Percentiles rank a stretch among this genome's conserved stretches.
Conservation (phyloP, 2,797 vertebrate genomes). For the Melanotaenia maccullochi region DNA sequence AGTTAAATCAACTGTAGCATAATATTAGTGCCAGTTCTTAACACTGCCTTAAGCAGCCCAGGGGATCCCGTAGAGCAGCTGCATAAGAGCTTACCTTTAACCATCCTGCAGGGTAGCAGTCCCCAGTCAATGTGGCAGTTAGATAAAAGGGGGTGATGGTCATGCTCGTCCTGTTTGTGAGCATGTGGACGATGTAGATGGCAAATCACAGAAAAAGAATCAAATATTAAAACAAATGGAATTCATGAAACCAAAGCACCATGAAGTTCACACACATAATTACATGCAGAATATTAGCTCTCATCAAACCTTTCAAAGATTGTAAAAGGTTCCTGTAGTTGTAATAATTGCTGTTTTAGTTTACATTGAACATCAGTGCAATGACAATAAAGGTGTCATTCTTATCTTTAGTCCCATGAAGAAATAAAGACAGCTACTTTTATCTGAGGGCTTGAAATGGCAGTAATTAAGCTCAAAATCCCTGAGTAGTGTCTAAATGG, state of each 20-base stretch:
- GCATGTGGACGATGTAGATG: slow-evolving; percentile 33
- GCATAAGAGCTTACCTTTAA: slow-evolving; percentile 67
- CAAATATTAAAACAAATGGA: slow-evolving; percentile 15
- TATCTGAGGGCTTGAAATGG: neutral
- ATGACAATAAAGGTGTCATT: too few species aligned
- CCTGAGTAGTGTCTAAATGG: neutral
- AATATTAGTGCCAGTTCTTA: slow-evolving; percentile 78
- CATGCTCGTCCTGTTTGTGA: slow-evolving; percentile 35
- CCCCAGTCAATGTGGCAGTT: slow-evolving; percentile 57
- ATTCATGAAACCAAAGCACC: slow-evolving; percentile 12
- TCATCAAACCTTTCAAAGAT: neutral
- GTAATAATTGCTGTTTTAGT: neutral
- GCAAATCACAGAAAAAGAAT: slow-evolving; percentile 16
- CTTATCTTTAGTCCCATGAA: slow-evolving; percentile 6
- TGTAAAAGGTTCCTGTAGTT: neutral
- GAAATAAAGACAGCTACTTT: neutral
- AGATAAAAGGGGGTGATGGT: slow-evolving; percentile 61
- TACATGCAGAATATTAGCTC: neutral
- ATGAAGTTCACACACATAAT: neutral
- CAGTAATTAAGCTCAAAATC: neutral
- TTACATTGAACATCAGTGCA: neutral
- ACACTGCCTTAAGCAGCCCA: slow-evolving; percentile 73
- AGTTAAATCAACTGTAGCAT: slow-evolving; percentile 79
- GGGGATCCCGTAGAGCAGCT: slow-evolving; percentile 74
- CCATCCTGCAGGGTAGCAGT: slow-evolving; percentile 66